These are phyloP conservation scores for Omphaloscelis lunosa DNA, from an alignment of 2,888 invertebrate genomes.

Conservation along the genomic window DNA sequence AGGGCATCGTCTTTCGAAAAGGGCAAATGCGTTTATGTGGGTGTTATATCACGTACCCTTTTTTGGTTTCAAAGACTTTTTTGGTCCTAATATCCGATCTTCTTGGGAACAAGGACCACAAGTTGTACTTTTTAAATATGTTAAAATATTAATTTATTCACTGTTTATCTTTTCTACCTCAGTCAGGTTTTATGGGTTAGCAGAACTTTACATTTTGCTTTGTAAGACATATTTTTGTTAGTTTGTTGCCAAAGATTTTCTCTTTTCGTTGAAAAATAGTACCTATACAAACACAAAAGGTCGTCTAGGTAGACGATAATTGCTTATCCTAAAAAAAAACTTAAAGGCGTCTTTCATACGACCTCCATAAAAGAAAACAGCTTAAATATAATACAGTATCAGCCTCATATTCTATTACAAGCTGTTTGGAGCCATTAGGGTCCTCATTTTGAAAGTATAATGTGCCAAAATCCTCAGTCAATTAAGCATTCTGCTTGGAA, in stretches of 20 bases:
- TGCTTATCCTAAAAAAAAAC: neutral
- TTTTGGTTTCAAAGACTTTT: neutral
- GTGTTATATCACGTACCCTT: constrained; percentile 6
- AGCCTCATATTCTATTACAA: constrained; percentile 58
- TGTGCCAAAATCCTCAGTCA: constrained; percentile 72
- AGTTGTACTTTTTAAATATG: neutral
- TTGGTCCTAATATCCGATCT: neutral
- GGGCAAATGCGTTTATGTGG: constrained; percentile 68
- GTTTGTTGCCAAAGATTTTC: constrained; percentile 25
- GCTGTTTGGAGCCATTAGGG: constrained; percentile 64
- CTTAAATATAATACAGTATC: constrained; percentile 36
- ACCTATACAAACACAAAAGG: neutral
- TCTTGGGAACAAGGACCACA: neutral
- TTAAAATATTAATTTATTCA: constrained; percentile 8
- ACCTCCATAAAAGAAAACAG: constrained; percentile 41
- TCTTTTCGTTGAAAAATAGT: neutral
- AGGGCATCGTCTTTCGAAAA: constrained; percentile 80
- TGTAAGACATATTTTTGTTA: constrained; percentile 29
- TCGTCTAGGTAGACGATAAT: neutral
- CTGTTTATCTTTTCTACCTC: constrained; percentile 18
- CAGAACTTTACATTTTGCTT: constrained; percentile 39
- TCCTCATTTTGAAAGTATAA: constrained; percentile 65
- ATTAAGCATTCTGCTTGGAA: constrained; percentile 78
- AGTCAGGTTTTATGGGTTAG: constrained; percentile 24
- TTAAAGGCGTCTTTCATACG: constrained; percentile 5